Evolutionary conservation across 2,888 invertebrate genomes (phyloP), one percentile per base, ranked within the genome.

Genomic region (Aromia moschata): DNA sequence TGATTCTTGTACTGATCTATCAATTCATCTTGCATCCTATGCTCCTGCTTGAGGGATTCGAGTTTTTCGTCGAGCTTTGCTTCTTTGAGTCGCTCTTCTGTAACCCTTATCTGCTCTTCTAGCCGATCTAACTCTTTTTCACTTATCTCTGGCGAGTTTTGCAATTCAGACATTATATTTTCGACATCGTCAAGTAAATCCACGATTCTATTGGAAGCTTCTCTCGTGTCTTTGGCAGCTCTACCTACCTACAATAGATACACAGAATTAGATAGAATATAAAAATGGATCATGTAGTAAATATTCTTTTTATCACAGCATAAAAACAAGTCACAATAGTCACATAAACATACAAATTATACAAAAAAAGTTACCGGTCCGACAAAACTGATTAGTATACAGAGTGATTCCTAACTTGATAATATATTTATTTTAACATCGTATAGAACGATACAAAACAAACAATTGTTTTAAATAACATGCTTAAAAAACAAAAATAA

Each of bases 1-100:
- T 94, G 92, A 10, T 89, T 89, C 74, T 90, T 89, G 72, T 94
- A 94, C 70, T 89, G 87, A 60, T 91, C 90, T 70, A 94, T 89
- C 84, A 91, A 87, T 68, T 90, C 89, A 67, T 77, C 76, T 60
- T 80, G 80, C n/a, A 71, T 67, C 59, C 76, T 78, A 31, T 79
- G 77, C 56, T 92, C 89, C 58, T 88, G 88, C 14, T 89, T 88
- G 60, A 95, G 82, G 9, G 86, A 84, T 58, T 89, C 88, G 62
- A 94, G 86, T 74, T 91, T 88, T 30, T 88, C 87, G 58, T 93
- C 91, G 18, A 96, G 81, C 76, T 92, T 90, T 0, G 91, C 90
- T 2, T 85, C 85, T 52, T 82, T 83, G 11, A 94, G 84, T 45
- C 89, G 89, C 11, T 82, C 82, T 77, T 95, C 93, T 0, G 92